phyloP scores from a whole-genome alignment of 1,140 invertebrate genomes.

The Orussus abietinus region DNA sequence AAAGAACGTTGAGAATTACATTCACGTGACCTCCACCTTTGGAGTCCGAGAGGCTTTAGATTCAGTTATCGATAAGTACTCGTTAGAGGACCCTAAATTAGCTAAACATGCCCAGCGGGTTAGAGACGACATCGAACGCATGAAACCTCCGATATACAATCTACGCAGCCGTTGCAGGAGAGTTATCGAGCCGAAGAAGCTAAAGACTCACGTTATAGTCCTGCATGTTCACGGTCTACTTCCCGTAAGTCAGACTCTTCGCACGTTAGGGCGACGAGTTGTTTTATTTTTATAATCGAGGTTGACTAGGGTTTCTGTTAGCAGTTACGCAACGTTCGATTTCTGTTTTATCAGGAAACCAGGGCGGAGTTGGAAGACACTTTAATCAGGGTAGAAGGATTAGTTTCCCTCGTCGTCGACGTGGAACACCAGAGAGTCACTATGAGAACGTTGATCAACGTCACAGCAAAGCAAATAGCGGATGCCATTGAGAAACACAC shows the following conservation, averaged over 20 bases:
- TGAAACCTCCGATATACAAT: slow-evolving; percentile 52
- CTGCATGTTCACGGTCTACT: slow-evolving; percentile 47
- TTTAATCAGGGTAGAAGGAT: slow-evolving; percentile 48
- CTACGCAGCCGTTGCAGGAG: slow-evolving; percentile 46
- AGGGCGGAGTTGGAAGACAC: slow-evolving; percentile 46
- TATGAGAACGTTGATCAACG: slow-evolving; percentile 47
- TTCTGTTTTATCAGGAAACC: slow-evolving; percentile 43
- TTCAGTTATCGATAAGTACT: slow-evolving; percentile 44
- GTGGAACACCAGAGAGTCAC: slow-evolving; percentile 52
- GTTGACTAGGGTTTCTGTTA: neutral
- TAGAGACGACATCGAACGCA: slow-evolving; percentile 47
- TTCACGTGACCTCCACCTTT: slow-evolving; percentile 51
- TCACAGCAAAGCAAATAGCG: slow-evolving; percentile 49
- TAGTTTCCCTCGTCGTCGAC: slow-evolving; percentile 51
- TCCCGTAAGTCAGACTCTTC: slow-evolving; percentile 36
- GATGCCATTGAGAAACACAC: slow-evolving; percentile 47
- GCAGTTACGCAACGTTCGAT: neutral
- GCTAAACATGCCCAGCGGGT: slow-evolving; percentile 40
- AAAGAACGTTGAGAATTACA: slow-evolving; percentile 50
- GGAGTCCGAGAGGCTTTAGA: slow-evolving; percentile 49
- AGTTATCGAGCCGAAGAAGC: slow-evolving; percentile 50
- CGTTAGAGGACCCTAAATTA: slow-evolving; percentile 37
- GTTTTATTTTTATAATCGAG: neutral
- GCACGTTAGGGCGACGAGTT: no score
- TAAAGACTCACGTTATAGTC: slow-evolving; percentile 48